Conservation (phyloP, 2,888 invertebrate genomes). For the Crossocerus cetratus region DNA sequence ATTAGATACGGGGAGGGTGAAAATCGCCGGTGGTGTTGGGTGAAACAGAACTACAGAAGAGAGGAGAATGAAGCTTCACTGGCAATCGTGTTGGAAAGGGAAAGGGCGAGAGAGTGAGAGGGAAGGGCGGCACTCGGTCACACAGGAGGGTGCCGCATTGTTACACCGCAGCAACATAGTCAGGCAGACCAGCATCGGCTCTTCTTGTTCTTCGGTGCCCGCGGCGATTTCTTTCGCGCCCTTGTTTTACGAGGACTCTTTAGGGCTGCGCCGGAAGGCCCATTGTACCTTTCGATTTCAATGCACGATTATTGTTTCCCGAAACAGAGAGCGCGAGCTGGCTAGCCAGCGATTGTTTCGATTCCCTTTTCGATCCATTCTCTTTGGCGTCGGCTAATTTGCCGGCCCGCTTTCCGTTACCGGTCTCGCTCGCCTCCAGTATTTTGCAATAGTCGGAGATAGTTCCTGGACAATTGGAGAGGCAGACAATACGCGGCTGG, state of each 20-base stretch:
- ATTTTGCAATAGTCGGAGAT: not conserved
- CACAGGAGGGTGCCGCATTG: conserved; percentile 63
- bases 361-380: conserved; percentile 37
- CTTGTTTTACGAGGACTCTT: conserved; percentile 50
- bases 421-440: not conserved
- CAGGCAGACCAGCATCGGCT: conserved; percentile 23
- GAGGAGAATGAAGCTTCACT: conserved; percentile 40
- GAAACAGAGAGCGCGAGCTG: conserved; percentile 38
- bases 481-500: not conserved
- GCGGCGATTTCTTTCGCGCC: conserved; percentile 31
- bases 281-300: conserved; percentile 54
- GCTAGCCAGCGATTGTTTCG: conserved; percentile 50
- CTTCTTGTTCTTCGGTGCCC: conserved; percentile 30
- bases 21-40: conserved; percentile 27
- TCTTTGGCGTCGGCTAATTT: conserved; percentile 49
- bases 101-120: no score
- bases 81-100: conserved; percentile 26
- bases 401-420: conserved; percentile 18
- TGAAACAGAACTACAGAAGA: conserved; percentile 37
- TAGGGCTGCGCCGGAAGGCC: conserved; percentile 31
- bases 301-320: conserved; percentile 53
- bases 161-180: conserved; percentile 35
- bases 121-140: conserved; percentile 46
- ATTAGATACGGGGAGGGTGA: no score
- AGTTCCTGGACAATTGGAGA: not conserved